Conservation (phyloP, 2,113 vertebrate genomes). For the Philantomba maxwellii region DNA sequence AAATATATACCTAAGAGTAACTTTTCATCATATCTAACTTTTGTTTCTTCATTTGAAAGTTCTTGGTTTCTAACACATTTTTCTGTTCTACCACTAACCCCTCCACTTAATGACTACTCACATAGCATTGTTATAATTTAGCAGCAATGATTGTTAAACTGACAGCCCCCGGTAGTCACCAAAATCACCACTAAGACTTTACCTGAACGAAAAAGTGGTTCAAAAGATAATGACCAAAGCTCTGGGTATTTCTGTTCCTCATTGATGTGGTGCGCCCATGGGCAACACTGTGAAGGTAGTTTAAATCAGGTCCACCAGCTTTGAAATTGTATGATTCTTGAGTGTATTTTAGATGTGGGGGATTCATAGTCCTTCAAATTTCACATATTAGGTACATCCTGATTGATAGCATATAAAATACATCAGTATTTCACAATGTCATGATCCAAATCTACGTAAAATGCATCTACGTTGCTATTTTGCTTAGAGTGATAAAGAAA, state of each 20-base stretch:
- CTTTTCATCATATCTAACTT: background rate
- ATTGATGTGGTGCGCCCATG: rapidly evolving
- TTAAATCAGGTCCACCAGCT: background rate
- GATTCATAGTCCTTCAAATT: background rate
- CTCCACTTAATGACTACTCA: too few species aligned
- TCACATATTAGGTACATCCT: background rate
- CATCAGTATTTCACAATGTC: background rate
- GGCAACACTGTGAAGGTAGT: background rate
- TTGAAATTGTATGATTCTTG: background rate
- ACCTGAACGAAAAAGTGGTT: background rate
- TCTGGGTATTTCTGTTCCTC: background rate
- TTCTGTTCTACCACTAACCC: background rate
- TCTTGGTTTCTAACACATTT: background rate
- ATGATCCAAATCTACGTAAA: background rate
- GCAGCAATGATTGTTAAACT: background rate
- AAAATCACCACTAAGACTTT: background rate
- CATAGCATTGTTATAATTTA: background rate
- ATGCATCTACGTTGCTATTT: background rate
- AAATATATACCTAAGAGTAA: background rate
- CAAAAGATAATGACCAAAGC: background rate
- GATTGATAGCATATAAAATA: background rate
- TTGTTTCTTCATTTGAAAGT: background rate
- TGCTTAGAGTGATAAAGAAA: background rate
- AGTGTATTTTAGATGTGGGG: background rate
- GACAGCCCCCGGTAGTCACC: background rate